Evolutionary conservation across 1,140 invertebrate genomes (phyloP).

Genomic region (Formica selysi): DNA sequence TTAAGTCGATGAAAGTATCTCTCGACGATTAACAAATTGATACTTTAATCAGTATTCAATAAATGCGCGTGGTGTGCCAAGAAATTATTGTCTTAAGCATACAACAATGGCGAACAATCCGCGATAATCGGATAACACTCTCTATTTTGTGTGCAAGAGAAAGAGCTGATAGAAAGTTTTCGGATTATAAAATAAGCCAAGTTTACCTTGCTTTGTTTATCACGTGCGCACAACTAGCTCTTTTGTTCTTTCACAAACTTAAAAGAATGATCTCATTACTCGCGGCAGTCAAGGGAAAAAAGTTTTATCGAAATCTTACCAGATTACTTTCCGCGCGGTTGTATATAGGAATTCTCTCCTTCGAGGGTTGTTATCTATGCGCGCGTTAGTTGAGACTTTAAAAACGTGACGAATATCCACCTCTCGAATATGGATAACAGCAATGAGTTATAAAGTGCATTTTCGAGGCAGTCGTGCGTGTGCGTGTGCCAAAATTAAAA

Average conservation of each 20-base stretch:
- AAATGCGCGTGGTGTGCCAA: neutral
- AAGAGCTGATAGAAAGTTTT: constrained; percentile 46
- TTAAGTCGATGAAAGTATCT: neutral
- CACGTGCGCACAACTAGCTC: constrained; percentile 21
- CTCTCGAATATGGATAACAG: neutral
- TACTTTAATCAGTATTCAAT: neutral
- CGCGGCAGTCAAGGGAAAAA: constrained; percentile 20
- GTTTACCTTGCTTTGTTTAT: constrained; percentile 49
- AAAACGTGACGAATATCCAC: neutral
- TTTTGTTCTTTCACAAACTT: constrained; percentile 55
- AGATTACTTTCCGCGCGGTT: constrained; percentile 47
- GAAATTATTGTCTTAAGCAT: constrained; percentile 11
- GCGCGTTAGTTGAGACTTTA: constrained; percentile 25
- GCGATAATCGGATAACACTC: constrained; percentile 15
- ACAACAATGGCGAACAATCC: neutral
- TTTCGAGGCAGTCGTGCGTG: neutral
- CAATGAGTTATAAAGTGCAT: neutral
- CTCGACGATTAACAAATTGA: constrained; percentile 1
- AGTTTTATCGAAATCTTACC: constrained; percentile 49
- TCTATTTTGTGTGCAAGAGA: constrained; percentile 8
- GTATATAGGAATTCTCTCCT: constrained; percentile 13
- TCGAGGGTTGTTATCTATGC: constrained; percentile 22
- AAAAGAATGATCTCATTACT: constrained; percentile 58
- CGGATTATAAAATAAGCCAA: constrained; percentile 38
- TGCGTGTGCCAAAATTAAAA: constrained; percentile 56